Conservation (phyloP, 2,888 invertebrate species). For the Aromia moschata region DNA sequence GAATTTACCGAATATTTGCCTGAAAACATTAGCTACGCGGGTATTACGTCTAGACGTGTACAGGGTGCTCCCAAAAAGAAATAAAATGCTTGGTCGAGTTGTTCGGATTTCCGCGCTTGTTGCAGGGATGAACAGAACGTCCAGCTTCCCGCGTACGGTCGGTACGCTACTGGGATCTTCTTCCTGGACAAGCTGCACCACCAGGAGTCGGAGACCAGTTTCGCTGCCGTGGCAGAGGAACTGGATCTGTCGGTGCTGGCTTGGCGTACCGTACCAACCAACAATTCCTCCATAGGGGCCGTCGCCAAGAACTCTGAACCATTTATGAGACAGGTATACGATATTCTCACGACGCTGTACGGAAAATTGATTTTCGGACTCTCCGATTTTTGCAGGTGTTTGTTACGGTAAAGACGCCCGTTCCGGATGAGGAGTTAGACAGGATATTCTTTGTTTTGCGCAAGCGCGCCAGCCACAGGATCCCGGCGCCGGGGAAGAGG, state of each 20-base stretch:
- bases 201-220: constrained; percentile 81
- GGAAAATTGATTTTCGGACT: not conserved
- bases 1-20: too few relatives aligned
- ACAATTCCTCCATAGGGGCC: constrained; percentile 84
- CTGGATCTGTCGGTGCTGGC: constrained; percentile 84
- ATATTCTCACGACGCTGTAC: not conserved
- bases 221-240: constrained; percentile 82
- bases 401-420: constrained; percentile 48
- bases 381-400: constrained; percentile 74
- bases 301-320: constrained; percentile 96
- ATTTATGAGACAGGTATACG: constrained; percentile 85
- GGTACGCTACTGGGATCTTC: constrained; percentile 96
- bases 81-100: too few relatives aligned
- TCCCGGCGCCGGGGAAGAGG: constrained; percentile 84
- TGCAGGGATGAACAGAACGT: constrained; percentile 82
- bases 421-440: constrained; percentile 56
- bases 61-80: too few relatives aligned
- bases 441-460: constrained; percentile 79
- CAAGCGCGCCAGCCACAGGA: constrained; percentile 90
- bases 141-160: constrained; percentile 84
- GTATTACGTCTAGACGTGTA: too few relatives aligned
- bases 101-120: too few relatives aligned
- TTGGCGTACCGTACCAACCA: constrained; percentile 94
- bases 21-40: too few relatives aligned
- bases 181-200: constrained; percentile 89